Evolutionary conservation across 2,797 vertebrate species (phyloP), one percentile per base, ranked within the genome.

Genomic region (Sphaeramia orbicularis): DNA sequence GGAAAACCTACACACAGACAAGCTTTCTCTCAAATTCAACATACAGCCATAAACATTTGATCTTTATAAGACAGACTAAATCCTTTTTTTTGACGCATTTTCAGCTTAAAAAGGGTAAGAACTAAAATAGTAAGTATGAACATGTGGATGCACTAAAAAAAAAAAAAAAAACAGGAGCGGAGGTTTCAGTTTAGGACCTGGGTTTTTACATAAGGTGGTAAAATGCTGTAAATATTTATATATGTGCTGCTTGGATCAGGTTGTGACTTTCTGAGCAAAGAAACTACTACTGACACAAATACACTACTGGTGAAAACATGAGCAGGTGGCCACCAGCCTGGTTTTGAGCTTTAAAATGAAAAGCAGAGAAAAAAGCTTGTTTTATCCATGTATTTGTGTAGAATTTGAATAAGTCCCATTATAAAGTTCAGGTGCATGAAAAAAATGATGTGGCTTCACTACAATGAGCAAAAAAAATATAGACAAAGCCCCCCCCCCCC

Each of bases 251-350:
- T 40, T 79, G 47, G 61, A 53, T 69, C 64, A 76, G 43, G 43
- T 32, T 38, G 36, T 41, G 42, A 35, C 51, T 65, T 79, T 70
- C 18, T 60, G 42, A 27, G 53, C 24, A 51, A 64, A 19, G 44
- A 9, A 60, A 52, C 40, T n/a, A n/a, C n/a, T n/a, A n/a, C n/a
- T n/a, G 4, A 4, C 71, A 37, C 56, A 67, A 38, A 49, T 50
- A 9, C 57, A 18, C 32, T 74, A 32, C 21, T 37, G 42, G 10
- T 65, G 52, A 44, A 70, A 62, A 42, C 64, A 1, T 52, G 61
- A 62, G 36, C 76, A 78, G 67, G 71, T 74, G 68, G 54, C 64
- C 44, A 67, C 50, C 72, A 78, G 36, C 74, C 72, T 70, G 45
- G 50, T 76, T 80, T 38, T 52, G 12, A 38, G 18, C 45, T 21